Percentiles rank a stretch among this genome's conserved stretches.
These are phyloP conservation scores for Melanophora roralis DNA, from an alignment of 2,888 invertebrate genomes.

Conservation along the genomic window DNA sequence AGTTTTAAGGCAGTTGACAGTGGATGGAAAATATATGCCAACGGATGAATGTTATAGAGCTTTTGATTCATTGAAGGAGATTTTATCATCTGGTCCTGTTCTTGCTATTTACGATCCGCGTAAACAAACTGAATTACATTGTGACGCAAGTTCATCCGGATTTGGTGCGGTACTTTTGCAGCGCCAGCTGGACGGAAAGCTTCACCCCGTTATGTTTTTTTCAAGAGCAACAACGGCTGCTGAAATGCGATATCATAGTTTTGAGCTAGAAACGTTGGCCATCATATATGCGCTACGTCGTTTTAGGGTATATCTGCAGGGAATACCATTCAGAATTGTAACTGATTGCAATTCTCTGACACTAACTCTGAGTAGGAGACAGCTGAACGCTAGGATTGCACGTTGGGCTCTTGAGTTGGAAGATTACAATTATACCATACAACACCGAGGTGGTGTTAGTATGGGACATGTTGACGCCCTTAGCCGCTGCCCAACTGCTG, in stretches of 20 bases:
- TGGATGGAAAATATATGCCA: slow-evolving; percentile 9
- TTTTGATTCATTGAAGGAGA: slow-evolving; percentile 37
- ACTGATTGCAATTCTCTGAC: slow-evolving; percentile 13
- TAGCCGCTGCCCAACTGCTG: no score
- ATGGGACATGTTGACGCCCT: no score
- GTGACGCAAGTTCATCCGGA: slow-evolving; percentile 40
- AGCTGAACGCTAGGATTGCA: background rate
- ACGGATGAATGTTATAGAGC: slow-evolving; percentile 8
- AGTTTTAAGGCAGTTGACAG: background rate
- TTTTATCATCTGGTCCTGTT: slow-evolving; percentile 50
- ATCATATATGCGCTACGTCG: background rate
- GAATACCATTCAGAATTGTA: background rate
- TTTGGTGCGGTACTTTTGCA: slow-evolving; percentile 44
- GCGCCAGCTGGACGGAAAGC: slow-evolving; percentile 13
- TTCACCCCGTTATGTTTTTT: slow-evolving; percentile 3
- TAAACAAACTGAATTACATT: slow-evolving; percentile 23
- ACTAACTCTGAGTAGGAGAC: background rate
- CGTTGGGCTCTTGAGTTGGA: slow-evolving; percentile 37
- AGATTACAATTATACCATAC: no score
- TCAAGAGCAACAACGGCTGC: background rate
- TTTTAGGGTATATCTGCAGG: slow-evolving; percentile 6
- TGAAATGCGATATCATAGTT: background rate
- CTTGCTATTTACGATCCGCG: slow-evolving; percentile 5
- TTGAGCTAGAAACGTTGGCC: slow-evolving; percentile 1
- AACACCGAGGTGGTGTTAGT: no score